Conservation (phyloP, 1,140 invertebrate genomes). For the Lasaia peninsularis region DNA sequence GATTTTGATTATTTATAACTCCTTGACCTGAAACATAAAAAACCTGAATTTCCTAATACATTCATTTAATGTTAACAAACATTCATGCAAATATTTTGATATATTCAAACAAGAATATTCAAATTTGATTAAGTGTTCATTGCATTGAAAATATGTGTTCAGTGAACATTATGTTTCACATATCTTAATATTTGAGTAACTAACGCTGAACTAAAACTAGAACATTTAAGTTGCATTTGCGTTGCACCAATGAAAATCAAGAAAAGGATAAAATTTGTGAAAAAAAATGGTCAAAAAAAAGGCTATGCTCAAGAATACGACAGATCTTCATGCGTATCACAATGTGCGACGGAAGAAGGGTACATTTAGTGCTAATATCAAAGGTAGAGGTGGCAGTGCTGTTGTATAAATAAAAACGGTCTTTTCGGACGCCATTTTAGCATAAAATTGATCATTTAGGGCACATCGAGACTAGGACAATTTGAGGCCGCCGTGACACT, state of each 20-base stretch:
- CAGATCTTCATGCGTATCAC: conserved; percentile 50
- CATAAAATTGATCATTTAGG: conserved; percentile 36
- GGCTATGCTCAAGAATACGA: conserved; percentile 32
- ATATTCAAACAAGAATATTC: neutral
- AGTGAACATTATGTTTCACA: neutral
- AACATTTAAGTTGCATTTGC: conserved; percentile 1
- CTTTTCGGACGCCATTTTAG: conserved; percentile 40
- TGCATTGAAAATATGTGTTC: neutral
- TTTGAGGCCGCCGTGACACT: conserved; percentile 61
- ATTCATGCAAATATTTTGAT: neutral
- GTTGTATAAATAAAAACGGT: conserved; percentile 38
- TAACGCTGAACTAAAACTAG: conserved; percentile 8
- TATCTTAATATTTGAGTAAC: neutral
- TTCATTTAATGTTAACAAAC: neutral
- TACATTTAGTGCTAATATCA: conserved; percentile 65
- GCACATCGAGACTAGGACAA: conserved; percentile 61
- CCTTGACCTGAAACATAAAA: conserved; percentile 50
- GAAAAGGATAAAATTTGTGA: conserved; percentile 13
- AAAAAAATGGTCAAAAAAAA: conserved; percentile 25
- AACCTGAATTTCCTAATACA: neutral
- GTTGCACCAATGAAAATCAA: conserved; percentile 7
- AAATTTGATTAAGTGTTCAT: neutral
- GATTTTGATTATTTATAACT: conserved; percentile 30
- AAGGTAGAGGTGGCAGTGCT: conserved; percentile 57
- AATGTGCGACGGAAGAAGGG: conserved; percentile 50